Percentiles rank a stretch among this genome's conserved stretches.
These are phyloP conservation scores for Mylabris sibirica DNA, from an alignment of 2,888 invertebrate genomes.

Conservation along the genomic window DNA sequence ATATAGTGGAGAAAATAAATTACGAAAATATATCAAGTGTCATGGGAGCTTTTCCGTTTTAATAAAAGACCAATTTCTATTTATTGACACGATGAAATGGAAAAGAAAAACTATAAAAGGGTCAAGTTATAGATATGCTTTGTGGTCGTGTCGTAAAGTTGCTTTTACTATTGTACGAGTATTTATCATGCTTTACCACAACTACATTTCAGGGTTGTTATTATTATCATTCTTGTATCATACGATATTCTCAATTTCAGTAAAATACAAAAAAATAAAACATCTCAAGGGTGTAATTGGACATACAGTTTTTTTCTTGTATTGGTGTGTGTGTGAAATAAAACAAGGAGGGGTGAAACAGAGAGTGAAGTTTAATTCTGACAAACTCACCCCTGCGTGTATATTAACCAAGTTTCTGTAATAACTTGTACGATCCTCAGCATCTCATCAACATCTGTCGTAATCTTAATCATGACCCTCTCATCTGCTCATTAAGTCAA, in stretches of 20 bases:
- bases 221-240: not conserved
- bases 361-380: not conserved
- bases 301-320: not conserved
- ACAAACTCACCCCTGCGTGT: slow-evolving; percentile 5
- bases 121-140: slow-evolving; percentile 26
- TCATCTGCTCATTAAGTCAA: slow-evolving; percentile 36
- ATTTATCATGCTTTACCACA: not conserved
- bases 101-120: slow-evolving; percentile 23
- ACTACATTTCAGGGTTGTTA: not conserved
- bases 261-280: not conserved
- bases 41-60: slow-evolving; percentile 17
- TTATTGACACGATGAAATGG: slow-evolving; percentile 27
- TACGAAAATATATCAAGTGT: not conserved
- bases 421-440: slow-evolving; percentile 32
- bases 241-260: not conserved
- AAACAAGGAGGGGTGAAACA: not conserved
- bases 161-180: slow-evolving; percentile 24
- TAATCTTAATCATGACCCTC: slow-evolving; percentile 44
- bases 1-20: not conserved
- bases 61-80: slow-evolving; percentile 29
- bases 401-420: slow-evolving; percentile 7
- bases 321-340: no score
- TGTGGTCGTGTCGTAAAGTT: slow-evolving; percentile 30
- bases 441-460: slow-evolving; percentile 35
- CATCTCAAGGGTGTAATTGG: not conserved